phyloP scores from a whole-genome alignment of 2,113 vertebrate genomes.

The Scytalopus superciliaris region DNA sequence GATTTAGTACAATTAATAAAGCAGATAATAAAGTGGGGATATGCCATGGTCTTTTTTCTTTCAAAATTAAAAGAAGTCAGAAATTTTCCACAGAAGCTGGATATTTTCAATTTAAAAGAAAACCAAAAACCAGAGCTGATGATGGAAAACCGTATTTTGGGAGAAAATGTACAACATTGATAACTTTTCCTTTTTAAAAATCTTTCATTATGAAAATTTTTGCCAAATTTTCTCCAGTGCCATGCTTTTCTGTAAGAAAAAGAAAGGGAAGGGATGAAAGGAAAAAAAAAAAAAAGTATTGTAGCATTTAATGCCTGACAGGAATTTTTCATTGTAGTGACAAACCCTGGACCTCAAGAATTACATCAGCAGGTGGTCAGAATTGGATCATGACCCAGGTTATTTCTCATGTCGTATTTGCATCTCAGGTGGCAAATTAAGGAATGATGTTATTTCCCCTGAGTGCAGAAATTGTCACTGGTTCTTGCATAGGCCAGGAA shows the following conservation, averaged over 20 bases:
- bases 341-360: neutral
- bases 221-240: neutral
- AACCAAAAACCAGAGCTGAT: neutral
- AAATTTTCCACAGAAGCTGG: neutral
- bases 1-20: constrained; percentile 9
- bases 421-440: neutral
- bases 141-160: neutral
- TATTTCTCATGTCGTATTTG: neutral
- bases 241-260: neutral
- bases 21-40: neutral
- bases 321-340: neutral
- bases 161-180: neutral
- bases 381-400: neutral
- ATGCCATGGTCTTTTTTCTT: neutral
- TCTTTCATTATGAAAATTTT: neutral
- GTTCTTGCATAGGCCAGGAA: neutral
- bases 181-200: neutral
- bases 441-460: neutral
- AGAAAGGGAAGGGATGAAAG: neutral
- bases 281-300: accelerated
- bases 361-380: neutral
- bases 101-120: neutral
- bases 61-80: neutral
- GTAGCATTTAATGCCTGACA: neutral
- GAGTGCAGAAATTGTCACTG: neutral